Percentiles rank a stretch among this genome's conserved stretches.
phyloP scores from a whole-genome alignment of 2,113 vertebrate species.

The Gobius niger region DNA sequence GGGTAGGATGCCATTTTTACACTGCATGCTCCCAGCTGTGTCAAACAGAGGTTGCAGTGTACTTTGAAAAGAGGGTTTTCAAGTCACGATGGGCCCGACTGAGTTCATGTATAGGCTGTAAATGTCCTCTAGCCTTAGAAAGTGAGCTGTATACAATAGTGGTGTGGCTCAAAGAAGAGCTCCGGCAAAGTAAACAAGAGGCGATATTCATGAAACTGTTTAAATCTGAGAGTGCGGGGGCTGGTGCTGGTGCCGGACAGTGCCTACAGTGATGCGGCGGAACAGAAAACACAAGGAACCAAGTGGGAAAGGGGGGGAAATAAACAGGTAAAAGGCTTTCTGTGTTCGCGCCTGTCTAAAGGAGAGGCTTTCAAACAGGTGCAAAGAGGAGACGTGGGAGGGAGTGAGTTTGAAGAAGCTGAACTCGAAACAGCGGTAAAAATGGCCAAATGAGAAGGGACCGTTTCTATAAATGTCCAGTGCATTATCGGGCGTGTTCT shows the following conservation, averaged over 20 bases:
- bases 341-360: constrained; percentile 73
- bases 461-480: constrained; percentile 54
- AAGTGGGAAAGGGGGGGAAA: constrained; percentile 16
- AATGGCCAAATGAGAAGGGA: constrained; percentile 12
- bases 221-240: constrained; percentile 31
- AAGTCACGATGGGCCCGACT: too few species aligned
- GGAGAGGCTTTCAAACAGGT: constrained; percentile 60
- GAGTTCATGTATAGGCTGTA: constrained; percentile 8
- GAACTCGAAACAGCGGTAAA: constrained; percentile 17
- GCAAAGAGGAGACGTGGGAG: constrained; percentile 40
- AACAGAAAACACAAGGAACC: constrained; percentile 11
- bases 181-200: constrained; percentile 20
- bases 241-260: neutral
- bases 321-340: constrained; percentile 76
- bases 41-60: constrained; percentile 31
- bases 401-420: neutral
- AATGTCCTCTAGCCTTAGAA: constrained; percentile 20
- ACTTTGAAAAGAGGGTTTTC: constrained; percentile 20
- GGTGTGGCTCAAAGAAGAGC: neutral
- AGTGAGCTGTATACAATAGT: constrained; percentile 11
- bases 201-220: constrained; percentile 52
- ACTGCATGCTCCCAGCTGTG: constrained; percentile 9
- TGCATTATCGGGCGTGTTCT: constrained; percentile 72
- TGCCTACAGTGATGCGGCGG: constrained; percentile 16
- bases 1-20: constrained; percentile 35